Percentiles rank a stretch among this genome's conserved stretches.
Evolutionary conservation across 2,797 vertebrate species (phyloP).

Genomic region (Chlorospingus flavigularis): DNA sequence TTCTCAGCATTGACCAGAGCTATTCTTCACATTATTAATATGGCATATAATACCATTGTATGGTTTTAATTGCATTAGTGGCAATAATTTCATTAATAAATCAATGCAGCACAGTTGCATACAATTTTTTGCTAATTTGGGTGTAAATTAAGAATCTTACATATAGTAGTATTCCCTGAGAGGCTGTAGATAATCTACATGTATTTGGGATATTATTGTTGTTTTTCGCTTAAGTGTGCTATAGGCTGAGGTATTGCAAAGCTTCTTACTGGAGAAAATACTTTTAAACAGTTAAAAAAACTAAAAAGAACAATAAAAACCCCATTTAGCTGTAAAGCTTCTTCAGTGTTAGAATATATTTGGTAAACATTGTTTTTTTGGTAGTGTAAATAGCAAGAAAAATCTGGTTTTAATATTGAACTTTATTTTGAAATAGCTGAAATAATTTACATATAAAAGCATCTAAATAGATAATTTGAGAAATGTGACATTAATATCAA

Average conservation of each 20-base stretch:
- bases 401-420: background rate
- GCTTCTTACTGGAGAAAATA: background rate
- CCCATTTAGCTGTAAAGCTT: background rate
- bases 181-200: background rate
- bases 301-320: rapidly evolving
- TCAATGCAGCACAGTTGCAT: background rate
- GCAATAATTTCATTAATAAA: background rate
- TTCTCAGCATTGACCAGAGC: background rate
- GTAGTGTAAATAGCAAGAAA: rapidly evolving
- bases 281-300: background rate
- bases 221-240: background rate
- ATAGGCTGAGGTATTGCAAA: background rate
- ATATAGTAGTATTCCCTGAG: background rate
- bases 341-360: rapidly evolving
- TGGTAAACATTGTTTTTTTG: background rate
- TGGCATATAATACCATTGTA: background rate
- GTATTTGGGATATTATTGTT: background rate
- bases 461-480: background rate
- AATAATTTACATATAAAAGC: background rate
- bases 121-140: background rate
- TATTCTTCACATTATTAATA: background rate
- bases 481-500: background rate
- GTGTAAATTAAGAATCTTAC: background rate
- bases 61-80: background rate
- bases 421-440: background rate